These are phyloP conservation scores for Agriopis marginaria DNA, from an alignment of 2,888 invertebrate genomes.

Conservation along the genomic window DNA sequence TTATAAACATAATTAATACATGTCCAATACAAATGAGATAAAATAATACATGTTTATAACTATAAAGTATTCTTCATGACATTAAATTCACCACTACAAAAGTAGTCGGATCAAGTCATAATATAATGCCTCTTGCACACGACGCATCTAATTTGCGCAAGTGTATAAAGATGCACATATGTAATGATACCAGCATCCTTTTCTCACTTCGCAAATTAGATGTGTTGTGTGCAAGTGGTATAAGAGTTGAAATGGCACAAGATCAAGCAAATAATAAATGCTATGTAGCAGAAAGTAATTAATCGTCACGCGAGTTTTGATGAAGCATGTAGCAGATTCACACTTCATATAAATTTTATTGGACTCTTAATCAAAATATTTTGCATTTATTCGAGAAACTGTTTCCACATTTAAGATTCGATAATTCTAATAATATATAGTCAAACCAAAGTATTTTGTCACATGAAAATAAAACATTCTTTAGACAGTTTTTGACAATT, in stretches of 20 bases:
- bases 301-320: no score
- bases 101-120: not conserved
- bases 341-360: not conserved
- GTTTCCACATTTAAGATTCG: conserved; percentile 8
- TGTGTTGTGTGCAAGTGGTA: no score
- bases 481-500: no score
- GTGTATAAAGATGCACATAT: no score
- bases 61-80: conserved; percentile 1
- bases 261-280: conserved; percentile 23
- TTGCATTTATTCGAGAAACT: conserved; percentile 9
- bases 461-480: no score
- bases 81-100: conserved; percentile 13
- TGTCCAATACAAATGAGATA: conserved; percentile 37
- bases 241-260: conserved; percentile 1
- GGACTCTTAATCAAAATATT: not conserved
- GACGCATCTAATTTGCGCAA: no score
- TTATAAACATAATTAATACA: conserved; percentile 22
- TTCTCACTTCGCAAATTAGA: no score
- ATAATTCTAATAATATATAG: conserved; percentile 1
- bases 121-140: no score
- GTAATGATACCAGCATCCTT: no score
- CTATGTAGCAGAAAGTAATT: conserved; percentile 25
- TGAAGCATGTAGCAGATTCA: conserved; percentile 20
- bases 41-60: conserved; percentile 30
- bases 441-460: no score